phyloP scores from a whole-genome alignment of 2,113 vertebrate genomes.

The Hirundichthys speculiger region DNA sequence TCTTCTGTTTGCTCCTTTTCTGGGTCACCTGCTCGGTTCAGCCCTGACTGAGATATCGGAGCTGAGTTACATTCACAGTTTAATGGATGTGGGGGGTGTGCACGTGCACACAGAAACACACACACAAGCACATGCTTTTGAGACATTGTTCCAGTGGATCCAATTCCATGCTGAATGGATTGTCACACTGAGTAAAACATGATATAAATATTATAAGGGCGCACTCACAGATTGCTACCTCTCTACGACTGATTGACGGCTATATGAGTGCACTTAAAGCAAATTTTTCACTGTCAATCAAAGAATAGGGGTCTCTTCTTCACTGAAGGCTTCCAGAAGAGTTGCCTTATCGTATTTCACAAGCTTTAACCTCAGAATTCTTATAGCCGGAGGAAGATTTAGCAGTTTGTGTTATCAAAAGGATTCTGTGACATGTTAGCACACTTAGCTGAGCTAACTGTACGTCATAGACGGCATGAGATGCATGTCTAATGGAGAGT shows the following conservation, averaged over 20 bases:
- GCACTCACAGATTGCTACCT: constrained; percentile 3
- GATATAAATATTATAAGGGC: constrained; percentile 28
- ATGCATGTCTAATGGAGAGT: no score
- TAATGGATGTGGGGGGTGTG: constrained; percentile 11
- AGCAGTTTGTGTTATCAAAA: no score
- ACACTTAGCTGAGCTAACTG: no score
- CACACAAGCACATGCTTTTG: constrained; percentile 4
- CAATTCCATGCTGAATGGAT: constrained; percentile 40
- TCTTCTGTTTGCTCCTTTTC: constrained; percentile 63
- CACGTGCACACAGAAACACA: constrained; percentile 2
- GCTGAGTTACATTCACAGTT: constrained; percentile 57
- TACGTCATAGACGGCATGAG: no score
- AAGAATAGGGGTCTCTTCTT: background rate
- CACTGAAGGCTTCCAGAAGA: background rate
- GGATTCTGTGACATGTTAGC: no score
- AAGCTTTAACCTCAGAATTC: background rate
- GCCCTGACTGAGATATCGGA: constrained; percentile 60
- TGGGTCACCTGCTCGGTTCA: constrained; percentile 72
- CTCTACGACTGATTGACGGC: constrained; percentile 1
- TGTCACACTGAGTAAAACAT: constrained; percentile 51
- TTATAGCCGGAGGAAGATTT: no score
- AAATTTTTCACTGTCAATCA: constrained; percentile 13
- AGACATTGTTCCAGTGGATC: constrained; percentile 30
- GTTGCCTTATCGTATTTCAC: background rate
- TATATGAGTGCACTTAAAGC: constrained; percentile 2